A percentile compares a stretch with the other conserved stretches of the same genome.
Evolutionary conservation across 2,888 invertebrate genomes (phyloP).

Genomic region (Drosophila hamatofila): DNA sequence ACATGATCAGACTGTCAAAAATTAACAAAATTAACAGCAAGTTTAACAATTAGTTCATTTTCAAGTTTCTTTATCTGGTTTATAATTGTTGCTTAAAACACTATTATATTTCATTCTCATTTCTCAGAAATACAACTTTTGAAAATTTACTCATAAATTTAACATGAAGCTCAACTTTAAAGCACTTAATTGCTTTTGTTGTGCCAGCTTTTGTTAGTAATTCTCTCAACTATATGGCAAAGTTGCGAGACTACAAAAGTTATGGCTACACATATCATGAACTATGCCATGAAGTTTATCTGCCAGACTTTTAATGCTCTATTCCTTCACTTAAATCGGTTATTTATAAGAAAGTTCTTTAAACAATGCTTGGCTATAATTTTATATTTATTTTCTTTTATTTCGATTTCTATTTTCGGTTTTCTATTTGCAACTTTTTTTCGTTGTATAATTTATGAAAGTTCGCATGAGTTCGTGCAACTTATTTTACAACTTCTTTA

Average conservation of each 20-base stretch:
- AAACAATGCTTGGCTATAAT: slow-evolving; percentile 2
- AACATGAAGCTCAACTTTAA: background rate
- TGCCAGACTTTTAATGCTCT: background rate
- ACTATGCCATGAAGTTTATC: slow-evolving; percentile 1
- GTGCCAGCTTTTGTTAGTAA: background rate
- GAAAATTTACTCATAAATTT: background rate
- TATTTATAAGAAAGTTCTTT: slow-evolving; percentile 1
- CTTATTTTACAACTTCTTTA: slow-evolving; percentile 76
- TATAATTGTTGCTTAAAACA: background rate
- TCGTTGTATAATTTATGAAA: slow-evolving; percentile 53
- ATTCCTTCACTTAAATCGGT: background rate
- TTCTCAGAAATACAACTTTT: background rate
- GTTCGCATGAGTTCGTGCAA: slow-evolving; percentile 59
- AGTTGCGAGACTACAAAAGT: background rate
- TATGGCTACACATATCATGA: background rate
- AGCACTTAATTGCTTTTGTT: background rate
- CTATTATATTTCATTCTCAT: background rate
- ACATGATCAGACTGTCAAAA: too few species aligned
- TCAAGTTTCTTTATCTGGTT: background rate
- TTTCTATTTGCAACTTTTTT: slow-evolving; percentile 27
- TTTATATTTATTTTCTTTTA: slow-evolving; percentile 8
- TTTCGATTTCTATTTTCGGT: slow-evolving; percentile 17
- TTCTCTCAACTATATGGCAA: background rate
- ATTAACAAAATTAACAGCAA: background rate
- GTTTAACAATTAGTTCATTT: background rate